Base-by-base conservation (phyloP, 2,888 invertebrate genomes). In the Drosophila hamatofila region DNA sequence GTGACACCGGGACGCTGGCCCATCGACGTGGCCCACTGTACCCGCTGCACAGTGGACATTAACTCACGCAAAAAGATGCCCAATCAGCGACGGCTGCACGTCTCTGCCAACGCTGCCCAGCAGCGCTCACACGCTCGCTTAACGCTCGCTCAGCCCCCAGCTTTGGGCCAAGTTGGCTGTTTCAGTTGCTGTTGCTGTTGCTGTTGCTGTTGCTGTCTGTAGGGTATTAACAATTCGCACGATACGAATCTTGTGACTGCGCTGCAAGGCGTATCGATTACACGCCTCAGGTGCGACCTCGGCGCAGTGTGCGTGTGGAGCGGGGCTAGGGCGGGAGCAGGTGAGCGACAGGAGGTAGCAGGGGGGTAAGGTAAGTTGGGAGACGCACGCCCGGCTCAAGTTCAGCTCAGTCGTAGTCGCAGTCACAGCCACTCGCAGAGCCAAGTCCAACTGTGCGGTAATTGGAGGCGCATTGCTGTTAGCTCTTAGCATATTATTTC, bases 211-310 rank as follows among this genome's bases (percentile, higher is more conserved):
- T 25, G 57, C 14, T 63, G 56, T 51, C 52, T 48, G 70, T 60
- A 88, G 84, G 69, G 84, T 85, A 87, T 87, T 83, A 90, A 88
- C 78, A 90, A 90, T 87, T 87, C 88, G 86, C 86, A 78, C 83
- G 86, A 90, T 90, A 78, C 83, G 72, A 83, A 87, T 90, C 89
- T 88, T 73, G 70, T 49, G 68, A 62, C 76, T 68, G 70, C 52
- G 62, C 75, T 82, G 83, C 62, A 66, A 52, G 70, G 72, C 63
- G 72, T 90, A 81, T 89, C 89, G 82, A 90, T 89, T 89, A 86
- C 88, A 82, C 39, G 87, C 83, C 84, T 89, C 89, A 89, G 89
- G 89, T 89, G 89, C 89, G 86, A 89, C 89, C 91, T 90, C 90
- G 83, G 70, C 88, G 69, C 51, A 59, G 70, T 57, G 55, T 56